These are phyloP conservation scores for Acanthurus lineatus DNA, from an alignment of 2,797 vertebrate genomes.

Conservation along the genomic window DNA sequence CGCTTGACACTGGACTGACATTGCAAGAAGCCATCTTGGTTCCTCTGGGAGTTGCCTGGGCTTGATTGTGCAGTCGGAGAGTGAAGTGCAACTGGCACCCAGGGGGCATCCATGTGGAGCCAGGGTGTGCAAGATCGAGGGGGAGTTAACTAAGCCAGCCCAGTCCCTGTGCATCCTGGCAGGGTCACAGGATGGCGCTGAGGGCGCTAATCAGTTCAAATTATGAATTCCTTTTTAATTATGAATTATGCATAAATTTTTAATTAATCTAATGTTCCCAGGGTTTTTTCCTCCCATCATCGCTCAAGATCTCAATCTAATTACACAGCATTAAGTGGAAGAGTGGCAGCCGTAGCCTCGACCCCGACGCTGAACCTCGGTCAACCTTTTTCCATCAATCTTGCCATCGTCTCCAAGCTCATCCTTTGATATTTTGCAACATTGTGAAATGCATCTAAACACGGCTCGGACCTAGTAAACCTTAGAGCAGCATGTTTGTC, in stretches of 20 bases:
- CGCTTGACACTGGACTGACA: constrained; percentile 82
- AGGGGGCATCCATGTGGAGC: constrained; percentile 74
- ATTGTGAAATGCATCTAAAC: constrained; percentile 77
- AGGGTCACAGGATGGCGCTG: constrained; percentile 83
- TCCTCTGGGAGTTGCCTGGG: constrained; percentile 76
- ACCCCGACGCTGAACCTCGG: constrained; percentile 79
- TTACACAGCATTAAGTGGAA: constrained; percentile 86
- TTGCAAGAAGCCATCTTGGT: constrained; percentile 78
- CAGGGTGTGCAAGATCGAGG: constrained; percentile 61
- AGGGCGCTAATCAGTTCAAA: constrained; percentile 88
- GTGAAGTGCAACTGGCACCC: constrained; percentile 79
- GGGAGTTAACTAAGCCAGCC: constrained; percentile 83
- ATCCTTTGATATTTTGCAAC: constrained; percentile 78
- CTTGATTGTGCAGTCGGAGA: constrained; percentile 84
- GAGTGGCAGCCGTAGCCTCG: constrained; percentile 82
- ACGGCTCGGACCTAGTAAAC: constrained; percentile 22
- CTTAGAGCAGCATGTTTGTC: constrained; percentile 59
- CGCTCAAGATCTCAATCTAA: constrained; percentile 87
- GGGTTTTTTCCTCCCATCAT: constrained; percentile 81
- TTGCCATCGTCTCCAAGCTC: constrained; percentile 70
- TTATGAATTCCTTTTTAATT: constrained; percentile 91
- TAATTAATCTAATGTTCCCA: constrained; percentile 91
- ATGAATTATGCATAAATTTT: constrained; percentile 92
- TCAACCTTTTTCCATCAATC: constrained; percentile 86
- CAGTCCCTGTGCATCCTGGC: constrained; percentile 77